These are phyloP conservation scores for Xenopus laevis DNA, from an alignment of 2,113 vertebrate species.

Conservation along the genomic window DNA sequence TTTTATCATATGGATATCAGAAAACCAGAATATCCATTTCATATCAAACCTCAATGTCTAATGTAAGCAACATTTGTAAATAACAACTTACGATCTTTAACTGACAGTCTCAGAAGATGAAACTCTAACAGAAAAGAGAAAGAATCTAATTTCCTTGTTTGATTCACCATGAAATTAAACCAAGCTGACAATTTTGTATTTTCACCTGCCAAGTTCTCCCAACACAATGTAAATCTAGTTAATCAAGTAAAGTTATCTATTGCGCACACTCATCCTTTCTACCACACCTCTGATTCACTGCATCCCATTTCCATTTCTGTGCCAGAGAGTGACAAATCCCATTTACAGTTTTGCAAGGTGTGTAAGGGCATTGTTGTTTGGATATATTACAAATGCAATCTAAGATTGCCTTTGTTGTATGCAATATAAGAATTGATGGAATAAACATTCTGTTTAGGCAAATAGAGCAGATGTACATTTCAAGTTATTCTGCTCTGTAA, in stretches of 20 bases:
- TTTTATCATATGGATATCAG: no score
- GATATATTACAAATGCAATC: conserved; percentile 48
- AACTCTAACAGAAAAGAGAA: conserved; percentile 70
- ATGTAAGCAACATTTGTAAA: conserved; percentile 2
- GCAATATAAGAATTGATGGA: not conserved
- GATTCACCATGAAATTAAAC: conserved; percentile 80
- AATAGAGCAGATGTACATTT: no score
- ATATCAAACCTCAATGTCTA: not conserved
- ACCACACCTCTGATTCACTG: conserved; percentile 65
- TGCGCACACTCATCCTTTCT: conserved; percentile 56
- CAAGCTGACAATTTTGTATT: conserved; percentile 78
- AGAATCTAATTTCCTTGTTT: conserved; percentile 81
- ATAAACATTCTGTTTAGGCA: not conserved
- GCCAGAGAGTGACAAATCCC: conserved; percentile 55
- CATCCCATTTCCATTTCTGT: conserved; percentile 55
- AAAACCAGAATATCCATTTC: no score
- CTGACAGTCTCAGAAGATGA: conserved; percentile 69
- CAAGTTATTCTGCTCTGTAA: no score
- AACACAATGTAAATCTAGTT: conserved; percentile 72
- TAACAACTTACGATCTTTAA: conserved; percentile 63
- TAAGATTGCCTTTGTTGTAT: not conserved
- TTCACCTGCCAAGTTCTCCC: conserved; percentile 71
- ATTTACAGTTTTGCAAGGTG: conserved; percentile 68
- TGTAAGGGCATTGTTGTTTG: conserved; percentile 52
- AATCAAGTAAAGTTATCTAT: conserved; percentile 73